Evolutionary conservation across 1,140 invertebrate genomes (phyloP).

Genomic region (Parapsyche elsis): DNA sequence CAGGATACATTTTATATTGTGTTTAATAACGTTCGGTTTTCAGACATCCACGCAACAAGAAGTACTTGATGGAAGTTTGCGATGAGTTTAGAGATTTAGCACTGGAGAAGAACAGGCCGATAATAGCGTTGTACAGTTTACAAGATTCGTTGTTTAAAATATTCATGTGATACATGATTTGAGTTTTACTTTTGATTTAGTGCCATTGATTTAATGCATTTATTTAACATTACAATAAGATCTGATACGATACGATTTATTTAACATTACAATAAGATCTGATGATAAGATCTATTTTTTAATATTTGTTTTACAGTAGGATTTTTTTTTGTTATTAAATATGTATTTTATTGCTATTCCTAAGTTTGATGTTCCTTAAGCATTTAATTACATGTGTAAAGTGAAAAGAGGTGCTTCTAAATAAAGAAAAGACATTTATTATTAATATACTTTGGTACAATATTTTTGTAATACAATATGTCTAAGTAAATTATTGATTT

Average conservation of each 20-base stretch:
- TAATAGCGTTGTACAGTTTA: conserved; percentile 70
- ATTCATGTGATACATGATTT: conserved; percentile 51
- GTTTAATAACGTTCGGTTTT: conserved; percentile 58
- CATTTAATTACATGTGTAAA: no score
- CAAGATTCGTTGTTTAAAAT: conserved; percentile 60
- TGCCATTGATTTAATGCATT: no score
- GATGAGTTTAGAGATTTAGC: conserved; percentile 69
- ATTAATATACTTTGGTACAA: no score
- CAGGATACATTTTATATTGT: neutral
- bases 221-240: no score
- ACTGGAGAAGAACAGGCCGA: conserved; percentile 67
- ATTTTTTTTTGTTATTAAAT: neutral
- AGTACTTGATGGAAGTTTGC: conserved; percentile 70
- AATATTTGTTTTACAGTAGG: neutral
- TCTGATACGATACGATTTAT: no score
- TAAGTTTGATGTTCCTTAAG: no score
- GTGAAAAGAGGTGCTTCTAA: no score
- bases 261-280: no score
- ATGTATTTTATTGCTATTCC: neutral
- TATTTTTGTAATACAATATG: no score
- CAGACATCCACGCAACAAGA: conserved; percentile 70
- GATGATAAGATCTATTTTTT: neutral
- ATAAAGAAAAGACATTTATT: no score
- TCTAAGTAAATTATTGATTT: no score
- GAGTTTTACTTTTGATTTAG: no score